A percentile compares a stretch with the other conserved stretches of the same genome.
Evolutionary conservation across 2,888 invertebrate species (phyloP).

Genomic region (Drosophila lutescens): DNA sequence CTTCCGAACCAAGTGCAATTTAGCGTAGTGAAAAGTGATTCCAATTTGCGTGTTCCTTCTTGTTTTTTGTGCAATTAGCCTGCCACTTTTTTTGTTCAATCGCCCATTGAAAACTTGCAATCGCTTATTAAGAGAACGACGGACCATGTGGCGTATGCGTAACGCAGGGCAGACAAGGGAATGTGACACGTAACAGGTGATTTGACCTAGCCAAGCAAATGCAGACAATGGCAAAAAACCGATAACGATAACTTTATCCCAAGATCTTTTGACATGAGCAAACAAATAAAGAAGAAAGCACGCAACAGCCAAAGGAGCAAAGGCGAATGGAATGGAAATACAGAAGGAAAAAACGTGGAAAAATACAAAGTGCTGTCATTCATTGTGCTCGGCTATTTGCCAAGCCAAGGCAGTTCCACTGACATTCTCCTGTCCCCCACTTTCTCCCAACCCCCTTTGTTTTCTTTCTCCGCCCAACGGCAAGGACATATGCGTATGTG

Average conservation of each 20-base stretch:
- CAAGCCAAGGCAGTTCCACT: slow-evolving; percentile 40
- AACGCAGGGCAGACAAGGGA: slow-evolving; percentile 43
- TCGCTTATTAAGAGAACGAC: slow-evolving; percentile 27
- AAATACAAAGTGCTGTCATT: slow-evolving; percentile 78
- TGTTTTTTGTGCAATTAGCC: neutral
- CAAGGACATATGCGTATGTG: slow-evolving; percentile 16
- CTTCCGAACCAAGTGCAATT: no score
- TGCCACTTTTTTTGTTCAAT: neutral
- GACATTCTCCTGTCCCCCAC: slow-evolving; percentile 27
- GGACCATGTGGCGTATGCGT: slow-evolving; percentile 55
- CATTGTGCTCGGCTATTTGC: slow-evolving; percentile 70
- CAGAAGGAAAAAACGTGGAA: slow-evolving; percentile 49
- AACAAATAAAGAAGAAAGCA: slow-evolving; percentile 48
- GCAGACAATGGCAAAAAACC: slow-evolving; percentile 38
- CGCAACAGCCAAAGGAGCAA: slow-evolving; percentile 36
- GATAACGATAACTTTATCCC: slow-evolving; percentile 74
- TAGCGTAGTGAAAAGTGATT: neutral
- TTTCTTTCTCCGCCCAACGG: slow-evolving; percentile 10
- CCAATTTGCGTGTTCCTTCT: neutral
- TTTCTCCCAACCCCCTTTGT: slow-evolving; percentile 3
- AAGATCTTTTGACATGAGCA: slow-evolving; percentile 66
- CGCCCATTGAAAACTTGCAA: slow-evolving; percentile 1
- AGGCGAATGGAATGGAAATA: slow-evolving; percentile 1
- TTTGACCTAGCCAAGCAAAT: slow-evolving; percentile 49
- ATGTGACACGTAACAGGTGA: slow-evolving; percentile 76